Conservation (phyloP, 2,113 vertebrate species). For the Dolichallabes microphthalmus region DNA sequence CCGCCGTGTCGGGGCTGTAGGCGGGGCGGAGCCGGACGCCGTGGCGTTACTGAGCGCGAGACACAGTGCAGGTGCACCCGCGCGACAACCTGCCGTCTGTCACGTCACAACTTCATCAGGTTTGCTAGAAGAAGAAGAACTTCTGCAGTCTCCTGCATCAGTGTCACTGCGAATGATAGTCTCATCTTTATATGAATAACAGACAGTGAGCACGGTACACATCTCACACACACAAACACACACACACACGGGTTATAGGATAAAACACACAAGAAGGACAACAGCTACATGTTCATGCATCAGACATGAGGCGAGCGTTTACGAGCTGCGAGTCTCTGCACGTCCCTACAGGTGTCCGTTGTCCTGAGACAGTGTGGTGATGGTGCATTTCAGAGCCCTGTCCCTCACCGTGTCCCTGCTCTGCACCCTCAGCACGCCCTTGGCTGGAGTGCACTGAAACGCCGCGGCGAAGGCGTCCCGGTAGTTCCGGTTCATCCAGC, state of each 20-base stretch:
- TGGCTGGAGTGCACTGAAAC: slow-evolving; percentile 77
- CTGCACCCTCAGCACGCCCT: slow-evolving; percentile 64
- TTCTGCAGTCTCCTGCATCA: neutral
- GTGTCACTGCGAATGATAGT: neutral
- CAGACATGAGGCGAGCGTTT: no score
- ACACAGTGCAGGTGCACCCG: neutral
- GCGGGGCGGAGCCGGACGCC: neutral
- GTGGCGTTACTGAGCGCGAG: slow-evolving; percentile 8
- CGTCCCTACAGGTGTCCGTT: slow-evolving; percentile 34
- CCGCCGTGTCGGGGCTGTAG: neutral
- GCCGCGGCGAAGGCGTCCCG: slow-evolving; percentile 85
- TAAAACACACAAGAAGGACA: neutral
- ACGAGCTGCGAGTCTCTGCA: no score
- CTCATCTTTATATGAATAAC: neutral
- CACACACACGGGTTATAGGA: neutral
- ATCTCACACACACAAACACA: no score
- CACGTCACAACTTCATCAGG: slow-evolving; percentile 7
- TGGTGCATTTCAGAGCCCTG: slow-evolving; percentile 22
- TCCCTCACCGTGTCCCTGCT: slow-evolving; percentile 70
- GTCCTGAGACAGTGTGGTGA: slow-evolving; percentile 14
- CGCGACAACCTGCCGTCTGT: slow-evolving; percentile 4
- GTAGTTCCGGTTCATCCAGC: slow-evolving; percentile 98
- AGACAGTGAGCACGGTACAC: neutral
- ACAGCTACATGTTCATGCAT: neutral
- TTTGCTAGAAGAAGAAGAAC: neutral